Base-by-base conservation (phyloP, 2,888 invertebrate species). In the Tetragonisca angustula region DNA sequence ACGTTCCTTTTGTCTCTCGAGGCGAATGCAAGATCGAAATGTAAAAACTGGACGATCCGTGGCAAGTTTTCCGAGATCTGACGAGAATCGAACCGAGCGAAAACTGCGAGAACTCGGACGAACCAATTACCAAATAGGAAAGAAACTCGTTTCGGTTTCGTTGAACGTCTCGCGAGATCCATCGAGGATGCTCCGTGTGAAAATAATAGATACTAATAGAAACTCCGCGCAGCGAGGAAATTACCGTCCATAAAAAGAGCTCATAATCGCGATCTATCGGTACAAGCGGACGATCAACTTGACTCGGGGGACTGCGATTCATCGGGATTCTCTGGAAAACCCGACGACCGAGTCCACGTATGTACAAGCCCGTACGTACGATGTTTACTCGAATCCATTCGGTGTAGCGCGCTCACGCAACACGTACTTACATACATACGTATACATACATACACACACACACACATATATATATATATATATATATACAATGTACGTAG, bases 221-320 rank as follows among this genome's bases (percentile, higher is more conserved):
- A 81, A 83, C 70, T 11, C 1, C 43, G 9, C 67, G 15, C 56
- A 32, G 50, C 49, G 13, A 27, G 62, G 21, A 56, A 43, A 71
- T 27, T 61, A 32, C 52, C 54, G 56, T 27, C 52, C 77, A 49
- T 77, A 77, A 82, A 82, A 65, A 69, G 70, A 50, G 36, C 78
- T 84, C 83, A 78, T 84, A 84, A 84, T 82, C 83, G 64, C 61
- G 50, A n/a, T 32, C 50, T 72, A 68, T 72, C 62, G 62, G 36
- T 27, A 27, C 24, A 54, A 64, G 76, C 27, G 54, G 68, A 61
- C 71, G 54, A 24, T 36, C 19, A 32, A 19, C 19, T 9, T 11
- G 43, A 43, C 24, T 76, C 76, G 9, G n/a, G n/a, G 17, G 24
- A 56, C 73, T 54, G 15, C 59, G 78, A 73, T 59, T 64, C 72